A percentile compares a stretch with the other conserved stretches of the same genome.
Conservation (phyloP, 2,888 invertebrate species). For the Elgonia sp. region DNA sequence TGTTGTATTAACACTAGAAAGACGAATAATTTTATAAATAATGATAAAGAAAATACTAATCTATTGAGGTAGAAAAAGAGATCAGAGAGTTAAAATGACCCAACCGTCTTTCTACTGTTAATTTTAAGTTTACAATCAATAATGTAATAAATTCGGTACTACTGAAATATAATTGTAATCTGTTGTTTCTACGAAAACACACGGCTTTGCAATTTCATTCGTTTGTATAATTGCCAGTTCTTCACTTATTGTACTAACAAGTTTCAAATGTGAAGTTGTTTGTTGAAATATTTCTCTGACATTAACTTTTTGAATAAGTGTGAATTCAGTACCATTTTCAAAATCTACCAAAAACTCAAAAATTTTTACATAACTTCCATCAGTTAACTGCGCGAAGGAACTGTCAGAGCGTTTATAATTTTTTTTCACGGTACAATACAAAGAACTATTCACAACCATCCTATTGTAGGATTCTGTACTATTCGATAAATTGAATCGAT, state of each 20-base stretch:
- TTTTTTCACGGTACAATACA: neutral
- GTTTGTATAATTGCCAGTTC: neutral
- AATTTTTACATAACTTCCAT: constrained; percentile 3
- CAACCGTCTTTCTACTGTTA: too few relatives aligned
- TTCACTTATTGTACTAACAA: neutral
- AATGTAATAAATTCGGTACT: constrained; percentile 12
- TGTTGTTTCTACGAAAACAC: neutral
- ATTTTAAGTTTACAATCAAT: neutral
- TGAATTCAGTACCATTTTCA: neutral
- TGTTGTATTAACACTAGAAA: too few relatives aligned
- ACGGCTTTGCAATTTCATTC: neutral
- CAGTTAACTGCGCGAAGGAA: constrained; percentile 5
- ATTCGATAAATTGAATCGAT: constrained; percentile 30
- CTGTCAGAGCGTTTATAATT: constrained; percentile 6
- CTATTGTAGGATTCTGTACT: constrained; percentile 28
- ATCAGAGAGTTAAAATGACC: too few relatives aligned
- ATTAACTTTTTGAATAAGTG: neutral
- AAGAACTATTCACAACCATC: constrained; percentile 27
- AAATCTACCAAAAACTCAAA: constrained; percentile 5
- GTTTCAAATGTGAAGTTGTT: constrained; percentile 7
- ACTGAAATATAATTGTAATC: neutral
- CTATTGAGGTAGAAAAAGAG: too few relatives aligned
- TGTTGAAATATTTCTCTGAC: neutral
- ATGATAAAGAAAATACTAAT: too few relatives aligned
- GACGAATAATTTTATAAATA: too few relatives aligned